Percentiles rank a stretch among this genome's conserved stretches.
Conservation (phyloP, 2,888 invertebrate genomes). For the Yponomeuta plumbellus region DNA sequence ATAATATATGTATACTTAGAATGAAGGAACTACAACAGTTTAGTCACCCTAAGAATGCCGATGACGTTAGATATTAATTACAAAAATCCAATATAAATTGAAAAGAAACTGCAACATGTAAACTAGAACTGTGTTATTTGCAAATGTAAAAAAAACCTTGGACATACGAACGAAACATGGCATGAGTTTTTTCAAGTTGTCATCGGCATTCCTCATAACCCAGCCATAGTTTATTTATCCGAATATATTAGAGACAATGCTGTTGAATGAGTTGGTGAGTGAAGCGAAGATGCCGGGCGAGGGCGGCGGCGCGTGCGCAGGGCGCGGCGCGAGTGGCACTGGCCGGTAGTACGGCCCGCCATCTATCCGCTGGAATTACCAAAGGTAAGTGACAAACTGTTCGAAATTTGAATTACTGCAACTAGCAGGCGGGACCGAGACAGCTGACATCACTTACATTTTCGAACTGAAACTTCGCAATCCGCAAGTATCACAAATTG, state of each 20-base stretch:
- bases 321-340: conserved; percentile 54
- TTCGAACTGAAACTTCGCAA: not conserved
- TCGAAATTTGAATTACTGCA: not conserved
- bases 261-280: conserved; percentile 86
- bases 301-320: conserved; percentile 65
- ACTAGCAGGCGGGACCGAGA: no score
- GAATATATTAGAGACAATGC: conserved; percentile 85
- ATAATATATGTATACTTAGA: not conserved
- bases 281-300: conserved; percentile 82
- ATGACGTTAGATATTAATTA: no score
- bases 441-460: no score
- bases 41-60: no score
- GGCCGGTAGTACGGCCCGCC: conserved; percentile 82
- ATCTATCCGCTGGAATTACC: conserved; percentile 78
- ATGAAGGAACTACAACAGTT: not conserved
- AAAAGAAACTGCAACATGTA: no score
- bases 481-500: no score
- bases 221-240: conserved; percentile 61
- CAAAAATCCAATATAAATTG: no score
- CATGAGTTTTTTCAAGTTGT: no score
- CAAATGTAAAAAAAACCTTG: no score
- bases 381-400: not conserved
- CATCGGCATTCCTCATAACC: no score
- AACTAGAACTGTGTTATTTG: no score
- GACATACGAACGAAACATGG: no score